These are phyloP conservation scores for Bubo scandiacus DNA, from an alignment of 2,113 vertebrate species.

Conservation along the genomic window DNA sequence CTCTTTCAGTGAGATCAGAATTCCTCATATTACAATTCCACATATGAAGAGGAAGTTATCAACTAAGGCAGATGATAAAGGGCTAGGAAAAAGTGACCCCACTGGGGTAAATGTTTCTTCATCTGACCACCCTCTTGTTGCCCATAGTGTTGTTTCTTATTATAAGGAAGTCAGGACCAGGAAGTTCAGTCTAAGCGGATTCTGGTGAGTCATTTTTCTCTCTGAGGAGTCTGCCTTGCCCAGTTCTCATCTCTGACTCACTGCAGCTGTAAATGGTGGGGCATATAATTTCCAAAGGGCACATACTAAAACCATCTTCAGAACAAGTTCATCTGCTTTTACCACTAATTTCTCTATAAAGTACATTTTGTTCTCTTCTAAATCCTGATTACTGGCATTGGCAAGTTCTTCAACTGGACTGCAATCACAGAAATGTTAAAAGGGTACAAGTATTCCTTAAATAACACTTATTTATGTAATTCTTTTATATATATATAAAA, in stretches of 20 bases:
- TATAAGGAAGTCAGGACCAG: neutral
- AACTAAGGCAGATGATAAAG: neutral
- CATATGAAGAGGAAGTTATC: neutral
- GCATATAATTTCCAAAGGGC: slow-evolving; percentile 8
- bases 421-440: neutral
- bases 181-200: neutral
- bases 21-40: neutral
- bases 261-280: neutral
- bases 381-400: neutral
- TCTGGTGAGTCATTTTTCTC: slow-evolving; percentile 26
- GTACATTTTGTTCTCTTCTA: neutral
- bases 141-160: neutral
- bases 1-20: neutral
- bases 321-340: slow-evolving; percentile 21
- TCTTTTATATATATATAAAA: neutral
- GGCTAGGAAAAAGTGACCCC: neutral
- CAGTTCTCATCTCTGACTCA: slow-evolving; percentile 34
- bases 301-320: neutral
- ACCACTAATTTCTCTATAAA: neutral
- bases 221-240: neutral
- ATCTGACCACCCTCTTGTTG: neutral
- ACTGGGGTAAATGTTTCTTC: neutral
- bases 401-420: neutral
- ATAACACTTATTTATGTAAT: neutral
- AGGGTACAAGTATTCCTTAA: neutral